phyloP scores from a whole-genome alignment of 2,113 vertebrate species.

The Eulemur rufifrons region DNA sequence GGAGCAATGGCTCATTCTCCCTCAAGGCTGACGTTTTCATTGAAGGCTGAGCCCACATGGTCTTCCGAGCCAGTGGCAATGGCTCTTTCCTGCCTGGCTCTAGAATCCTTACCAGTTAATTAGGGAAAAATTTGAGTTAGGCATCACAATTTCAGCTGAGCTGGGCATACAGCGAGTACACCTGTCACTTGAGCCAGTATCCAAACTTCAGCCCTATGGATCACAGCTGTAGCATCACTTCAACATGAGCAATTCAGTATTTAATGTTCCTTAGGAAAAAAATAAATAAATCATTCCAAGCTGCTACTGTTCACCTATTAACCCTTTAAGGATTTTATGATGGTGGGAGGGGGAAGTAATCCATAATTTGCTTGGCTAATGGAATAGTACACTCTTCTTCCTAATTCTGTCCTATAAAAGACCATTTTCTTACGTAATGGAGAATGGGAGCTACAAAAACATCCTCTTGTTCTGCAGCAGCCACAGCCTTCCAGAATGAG shows the following conservation, averaged over 20 bases:
- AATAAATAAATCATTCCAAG: constrained; percentile 8
- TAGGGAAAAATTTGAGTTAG: background rate
- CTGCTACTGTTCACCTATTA: background rate
- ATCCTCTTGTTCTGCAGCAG: background rate
- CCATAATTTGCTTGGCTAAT: background rate
- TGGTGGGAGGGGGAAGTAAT: background rate
- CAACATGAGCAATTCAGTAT: constrained; percentile 33
- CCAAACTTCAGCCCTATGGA: constrained; percentile 20
- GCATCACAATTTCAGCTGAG: background rate
- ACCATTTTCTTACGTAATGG: constrained; percentile 8
- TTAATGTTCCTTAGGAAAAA: constrained; percentile 54
- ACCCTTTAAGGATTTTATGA: background rate
- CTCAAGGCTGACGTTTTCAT: background rate
- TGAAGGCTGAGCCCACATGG: background rate
- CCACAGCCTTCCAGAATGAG: background rate
- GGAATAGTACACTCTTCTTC: background rate
- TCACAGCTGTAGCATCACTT: constrained; percentile 55
- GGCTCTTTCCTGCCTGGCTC: constrained; percentile 16
- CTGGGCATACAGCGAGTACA: constrained; percentile 20
- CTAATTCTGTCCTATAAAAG: background rate
- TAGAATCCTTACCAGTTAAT: background rate
- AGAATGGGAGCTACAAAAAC: background rate
- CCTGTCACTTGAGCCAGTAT: constrained; percentile 55
- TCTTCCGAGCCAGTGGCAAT: background rate
- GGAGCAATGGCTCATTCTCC: background rate